Evolutionary conservation across 2,888 invertebrate genomes (phyloP), one percentile per base, ranked within the genome.

Genomic region (Aleiodes alternator): DNA sequence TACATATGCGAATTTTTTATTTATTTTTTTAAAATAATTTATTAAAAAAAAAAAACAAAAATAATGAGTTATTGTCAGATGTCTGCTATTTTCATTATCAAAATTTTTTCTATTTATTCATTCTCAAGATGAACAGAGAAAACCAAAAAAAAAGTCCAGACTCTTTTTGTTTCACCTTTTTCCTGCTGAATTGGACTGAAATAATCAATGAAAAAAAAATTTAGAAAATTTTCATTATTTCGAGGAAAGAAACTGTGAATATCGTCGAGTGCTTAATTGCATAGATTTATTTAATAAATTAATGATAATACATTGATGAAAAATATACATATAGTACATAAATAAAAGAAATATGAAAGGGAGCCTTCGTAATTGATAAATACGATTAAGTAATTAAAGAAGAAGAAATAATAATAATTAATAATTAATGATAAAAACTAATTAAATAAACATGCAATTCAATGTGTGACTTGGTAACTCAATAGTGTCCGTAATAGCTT

Each of bases 141-240:
- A 2, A 23, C 23, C 1, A 23, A 23, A 23, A 23, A 23, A 23
- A 23, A 23, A 23, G 23, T 23, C 23, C 56, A 23, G 48, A 69
- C 14, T 48, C 14, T 43, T 31, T 9, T 72, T 9, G 55, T 11
- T 34, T 48, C 34, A 29, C 12, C 16, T 34, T 29, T 48, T 78
- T 80, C 77, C 76, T 76, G 76, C 75, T 77, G 76, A 79, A 76
- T 70, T 76, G 79, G 75, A 43, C 68, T 76, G 73, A 79, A 77
- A 72, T 70, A 73, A 64, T 9, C n/a, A 56, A 72, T 16, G 57
- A 71, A 69, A 66, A 71, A 69, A 66, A 34, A 34, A 34, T 34
- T 14, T 69, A 29, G 34, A 34, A 38, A 57, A 53, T 72, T 72
- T 50, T 23, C 29, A 51, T 66, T 16, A 66, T 48, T 38, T 50